Conservation (phyloP, 2,888 invertebrate species). For the Rhamphomyia laevipes region DNA sequence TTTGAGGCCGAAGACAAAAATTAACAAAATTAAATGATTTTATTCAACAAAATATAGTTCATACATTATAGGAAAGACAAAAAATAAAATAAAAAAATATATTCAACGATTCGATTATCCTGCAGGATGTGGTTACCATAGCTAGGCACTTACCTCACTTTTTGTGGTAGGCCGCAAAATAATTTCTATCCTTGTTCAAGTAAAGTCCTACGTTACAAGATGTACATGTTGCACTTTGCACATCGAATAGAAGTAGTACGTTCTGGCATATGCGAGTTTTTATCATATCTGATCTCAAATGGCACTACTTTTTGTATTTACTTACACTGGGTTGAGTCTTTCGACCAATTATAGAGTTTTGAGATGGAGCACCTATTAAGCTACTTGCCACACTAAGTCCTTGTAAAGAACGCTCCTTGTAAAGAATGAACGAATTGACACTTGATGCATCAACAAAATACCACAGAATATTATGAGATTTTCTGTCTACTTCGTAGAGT, state of each 20-base stretch:
- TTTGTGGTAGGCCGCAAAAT: too few relatives aligned
- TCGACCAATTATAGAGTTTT: background rate
- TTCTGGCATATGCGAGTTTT: background rate
- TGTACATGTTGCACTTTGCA: background rate
- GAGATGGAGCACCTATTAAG: background rate
- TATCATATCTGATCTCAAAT: background rate
- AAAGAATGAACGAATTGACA: background rate
- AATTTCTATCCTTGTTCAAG: too few relatives aligned
- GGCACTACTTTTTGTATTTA: background rate
- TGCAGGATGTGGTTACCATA: too few relatives aligned
- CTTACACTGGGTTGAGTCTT: background rate
- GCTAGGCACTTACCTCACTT: too few relatives aligned
- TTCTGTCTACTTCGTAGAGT: slow-evolving; percentile 5
- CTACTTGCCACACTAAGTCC: background rate
- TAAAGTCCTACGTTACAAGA: too few relatives aligned
- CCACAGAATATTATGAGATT: slow-evolving; percentile 6
- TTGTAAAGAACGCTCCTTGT: background rate
- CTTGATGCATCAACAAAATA: slow-evolving; percentile 2
- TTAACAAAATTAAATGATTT: too few relatives aligned
- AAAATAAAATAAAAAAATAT: too few relatives aligned
- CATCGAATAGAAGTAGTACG: background rate
- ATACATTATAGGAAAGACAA: too few relatives aligned
- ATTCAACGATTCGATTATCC: too few relatives aligned
- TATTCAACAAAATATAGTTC: too few relatives aligned
- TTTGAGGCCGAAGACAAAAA: too few relatives aligned